phyloP scores from a whole-genome alignment of 37 sponge, comb jelly and placozoan species.

The Aplysina aerophoba region DNA sequence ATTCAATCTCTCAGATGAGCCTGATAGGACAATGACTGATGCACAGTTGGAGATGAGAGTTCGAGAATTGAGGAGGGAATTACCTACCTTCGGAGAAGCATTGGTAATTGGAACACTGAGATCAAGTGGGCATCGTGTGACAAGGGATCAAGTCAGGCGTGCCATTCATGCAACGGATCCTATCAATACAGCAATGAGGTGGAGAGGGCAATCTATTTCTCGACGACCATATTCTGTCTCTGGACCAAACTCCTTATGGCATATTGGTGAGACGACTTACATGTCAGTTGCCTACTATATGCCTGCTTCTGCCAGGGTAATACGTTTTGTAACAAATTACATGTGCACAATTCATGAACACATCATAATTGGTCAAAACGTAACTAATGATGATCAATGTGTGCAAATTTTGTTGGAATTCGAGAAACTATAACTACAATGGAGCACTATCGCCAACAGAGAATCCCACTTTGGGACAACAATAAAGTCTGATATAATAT shows the following conservation, averaged over 20 bases:
- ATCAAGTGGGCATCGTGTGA: background rate
- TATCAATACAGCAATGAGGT: slow-evolving; percentile 40
- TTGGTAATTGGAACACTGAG: slow-evolving; percentile 30
- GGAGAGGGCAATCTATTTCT: slow-evolving; percentile 22
- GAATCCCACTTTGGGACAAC: background rate
- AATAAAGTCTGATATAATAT: too few relatives aligned
- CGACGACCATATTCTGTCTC: slow-evolving; percentile 60
- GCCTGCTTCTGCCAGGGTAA: too few relatives aligned
- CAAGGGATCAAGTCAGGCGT: slow-evolving; percentile 9
- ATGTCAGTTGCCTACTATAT: too few relatives aligned
- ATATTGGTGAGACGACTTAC: slow-evolving; percentile 51
- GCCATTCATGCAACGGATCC: slow-evolving; percentile 48
- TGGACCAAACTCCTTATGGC: slow-evolving; percentile 79
- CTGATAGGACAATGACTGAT: slow-evolving; percentile 2
- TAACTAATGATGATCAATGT: too few relatives aligned
- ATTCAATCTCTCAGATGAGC: slow-evolving; percentile 17
- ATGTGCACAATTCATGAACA: too few relatives aligned
- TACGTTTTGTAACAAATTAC: too few relatives aligned
- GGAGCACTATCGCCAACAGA: background rate
- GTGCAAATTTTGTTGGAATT: too few relatives aligned
- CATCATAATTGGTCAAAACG: too few relatives aligned
- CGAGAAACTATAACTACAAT: too few relatives aligned
- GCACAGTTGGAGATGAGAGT: background rate
- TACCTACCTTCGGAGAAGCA: slow-evolving; percentile 45
- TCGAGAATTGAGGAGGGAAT: background rate